Evolutionary conservation across 1,140 invertebrate species (phyloP), one percentile per base, ranked within the genome.

Genomic region (Philopotamus ludificatus): DNA sequence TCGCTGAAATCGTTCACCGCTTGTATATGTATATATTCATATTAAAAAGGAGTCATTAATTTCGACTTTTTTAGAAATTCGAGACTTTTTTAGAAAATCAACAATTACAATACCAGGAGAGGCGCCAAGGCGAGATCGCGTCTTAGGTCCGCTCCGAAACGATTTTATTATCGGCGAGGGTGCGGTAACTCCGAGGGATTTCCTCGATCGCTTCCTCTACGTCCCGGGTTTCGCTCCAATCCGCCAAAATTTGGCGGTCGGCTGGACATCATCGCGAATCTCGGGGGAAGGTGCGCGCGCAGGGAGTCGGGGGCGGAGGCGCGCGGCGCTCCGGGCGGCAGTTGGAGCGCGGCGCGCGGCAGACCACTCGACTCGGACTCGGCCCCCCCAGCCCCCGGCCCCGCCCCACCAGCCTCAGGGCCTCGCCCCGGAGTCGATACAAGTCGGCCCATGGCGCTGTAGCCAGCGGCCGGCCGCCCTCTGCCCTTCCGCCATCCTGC

Each of bases 281-380:
- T n/a, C 4, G 25, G 44, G 18, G 57, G 55, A 20, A 28, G 28
- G 26, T 22, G 55, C 54, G 66, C 66, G 60, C 53, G 59, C 60
- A 41, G 26, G 58, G 55, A 47, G 64, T 23, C 45, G 45, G 10
- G 47, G 58, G 39, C 21, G 26, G 34, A 50, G 45, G 10, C 18
- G 23, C n/a, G 49, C n/a, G 25, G 8, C 20, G 23, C 34, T 10
- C 1, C 50, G 22, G 39, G 60, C 22, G 47, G 51, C 50, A 53
- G 60, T 63, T 49, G 45, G 53, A 22, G 15, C 62, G 50, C 16
- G 62, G 15, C 62, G 51, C 62, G 34, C 28, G 20, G 59, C 25
- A 23, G 23, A 23, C 58, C 54, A 53, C 51, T 61, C 59, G 65
- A 57, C 55, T 10, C 12, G 10, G 53, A 10, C n/a, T 10, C 34